phyloP scores from a whole-genome alignment of 1,140 invertebrate species.

The Nasonia longicornis region DNA sequence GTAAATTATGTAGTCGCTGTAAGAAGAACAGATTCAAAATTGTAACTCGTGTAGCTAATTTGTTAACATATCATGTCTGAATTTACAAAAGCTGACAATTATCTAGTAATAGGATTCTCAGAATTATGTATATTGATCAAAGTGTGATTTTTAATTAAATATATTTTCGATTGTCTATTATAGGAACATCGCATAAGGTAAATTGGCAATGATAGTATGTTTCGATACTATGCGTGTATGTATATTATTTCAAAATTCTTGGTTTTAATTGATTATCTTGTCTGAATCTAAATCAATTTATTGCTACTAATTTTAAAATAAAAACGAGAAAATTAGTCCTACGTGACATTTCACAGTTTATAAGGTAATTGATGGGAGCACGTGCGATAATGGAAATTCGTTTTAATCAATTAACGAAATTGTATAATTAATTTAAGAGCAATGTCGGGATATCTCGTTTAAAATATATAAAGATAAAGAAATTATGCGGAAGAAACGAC shows the following conservation, averaged over 20 bases:
- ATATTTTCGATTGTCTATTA: too few relatives aligned
- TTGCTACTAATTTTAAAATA: background rate
- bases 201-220: too few relatives aligned
- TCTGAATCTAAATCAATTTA: background rate
- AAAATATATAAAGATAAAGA: background rate
- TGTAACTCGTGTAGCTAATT: background rate
- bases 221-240: too few relatives aligned
- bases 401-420: background rate
- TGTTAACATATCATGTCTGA: background rate
- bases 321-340: background rate
- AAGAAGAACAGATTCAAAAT: background rate
- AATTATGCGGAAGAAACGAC: background rate
- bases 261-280: background rate
- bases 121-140: too few relatives aligned
- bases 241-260: too few relatives aligned
- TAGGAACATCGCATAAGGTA: too few relatives aligned
- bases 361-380: conserved; percentile 51
- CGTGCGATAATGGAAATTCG: background rate
- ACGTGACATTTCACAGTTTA: conserved; percentile 42
- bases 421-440: background rate
- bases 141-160: too few relatives aligned
- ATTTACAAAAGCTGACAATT: too few relatives aligned
- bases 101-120: too few relatives aligned
- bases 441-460: background rate
- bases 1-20: conserved; percentile 12